Base-by-base conservation (phyloP, 1,140 invertebrate genomes). In the Manduca sexta region DNA sequence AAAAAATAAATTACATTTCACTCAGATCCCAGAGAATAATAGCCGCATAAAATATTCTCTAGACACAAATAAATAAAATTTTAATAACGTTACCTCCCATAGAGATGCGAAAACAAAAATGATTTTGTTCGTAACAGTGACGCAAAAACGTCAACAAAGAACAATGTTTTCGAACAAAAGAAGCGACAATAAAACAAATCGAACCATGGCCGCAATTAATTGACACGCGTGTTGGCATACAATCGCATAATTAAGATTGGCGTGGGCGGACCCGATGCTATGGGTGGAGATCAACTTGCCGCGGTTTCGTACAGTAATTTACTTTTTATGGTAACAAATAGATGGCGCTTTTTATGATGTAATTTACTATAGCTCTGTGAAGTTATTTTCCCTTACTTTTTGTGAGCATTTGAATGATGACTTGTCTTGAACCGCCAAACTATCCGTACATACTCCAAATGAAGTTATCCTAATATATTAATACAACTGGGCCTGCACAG, bases 181-280 rank as follows among this genome's bases (percentile, higher is more conserved):
- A 48, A 54, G 18, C 37, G 33, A 46, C 46, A 47, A 37, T 44
- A 66, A 59, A 68, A 63, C 70, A 61, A 69, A 71, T 71, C 49
- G 57, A 61, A 58, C 49, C 47, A 49, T 56, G 64, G 52, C 52
- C 46, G 49, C 59, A 63, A 78, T 70, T 68, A 72, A 76, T 70
- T 81, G 68, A 60, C 65, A 76, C 61, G 48, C 56, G 60, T 73
- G 65, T 72, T 59, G 55, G 52, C 56, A 66, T 55, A 70, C 56
- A 64, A 57, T 69, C 57, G 54, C 46, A 66, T 77, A 71, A 74
- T 77, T 75, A 68, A 75, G 53, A 68, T 50, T 29, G 37, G 60
- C 64, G 74, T 74, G 64, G 64, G 68, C 50, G 56, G n/a, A 49
- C 38, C 49, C 60, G 60, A 62, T 64, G 49, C 46, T 11, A 4